Percentiles rank a stretch among this genome's conserved stretches.
Conservation (phyloP, 2,797 vertebrate genomes). For the Anniella stebbinsi region DNA sequence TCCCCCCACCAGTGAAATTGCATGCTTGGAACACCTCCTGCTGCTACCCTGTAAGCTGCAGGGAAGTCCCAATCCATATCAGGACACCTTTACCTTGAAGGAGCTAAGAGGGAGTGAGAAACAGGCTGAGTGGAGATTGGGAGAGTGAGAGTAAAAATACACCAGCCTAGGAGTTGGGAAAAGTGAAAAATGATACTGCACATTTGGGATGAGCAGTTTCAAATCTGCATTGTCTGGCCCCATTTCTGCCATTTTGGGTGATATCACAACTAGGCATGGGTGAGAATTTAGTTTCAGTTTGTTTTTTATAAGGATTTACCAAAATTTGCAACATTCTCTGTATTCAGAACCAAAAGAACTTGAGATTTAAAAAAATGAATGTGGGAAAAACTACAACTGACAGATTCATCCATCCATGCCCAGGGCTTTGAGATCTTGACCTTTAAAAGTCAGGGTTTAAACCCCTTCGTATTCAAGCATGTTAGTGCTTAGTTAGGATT, state of each 20-base stretch:
- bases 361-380: no score
- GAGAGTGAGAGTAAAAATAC: background rate
- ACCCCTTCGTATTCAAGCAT: no score
- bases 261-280: no score
- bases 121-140: background rate
- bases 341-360: no score
- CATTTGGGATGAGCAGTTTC: conserved; percentile 5
- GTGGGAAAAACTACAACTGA: no score
- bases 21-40: conserved; percentile 6
- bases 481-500: no score
- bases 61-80: conserved; percentile 25
- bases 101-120: background rate
- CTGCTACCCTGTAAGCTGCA: background rate
- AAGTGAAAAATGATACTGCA: background rate
- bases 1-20: background rate
- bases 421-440: no score
- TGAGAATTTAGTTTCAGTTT: no score
- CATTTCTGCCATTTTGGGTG: background rate
- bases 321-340: no score
- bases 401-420: no score
- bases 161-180: background rate
- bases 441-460: no score
- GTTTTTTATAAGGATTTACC: no score
- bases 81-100: background rate
- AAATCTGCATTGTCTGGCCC: conserved; percentile 1